These are phyloP conservation scores for Piprites chloris DNA, from an alignment of 2,113 vertebrate species.

Conservation along the genomic window DNA sequence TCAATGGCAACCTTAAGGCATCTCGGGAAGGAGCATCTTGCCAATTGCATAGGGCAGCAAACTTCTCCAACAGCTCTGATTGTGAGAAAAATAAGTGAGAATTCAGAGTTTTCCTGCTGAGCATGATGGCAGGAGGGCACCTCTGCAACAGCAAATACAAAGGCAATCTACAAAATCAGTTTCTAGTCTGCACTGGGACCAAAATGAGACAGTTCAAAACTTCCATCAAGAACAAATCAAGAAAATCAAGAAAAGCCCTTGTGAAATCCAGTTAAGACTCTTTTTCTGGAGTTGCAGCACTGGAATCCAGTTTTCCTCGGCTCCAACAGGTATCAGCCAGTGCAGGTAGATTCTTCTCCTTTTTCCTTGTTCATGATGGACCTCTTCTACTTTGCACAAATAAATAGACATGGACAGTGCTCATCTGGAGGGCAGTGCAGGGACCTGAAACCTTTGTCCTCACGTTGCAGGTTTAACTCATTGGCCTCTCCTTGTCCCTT, in stretches of 20 bases:
- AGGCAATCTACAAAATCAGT: neutral
- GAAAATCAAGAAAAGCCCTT: neutral
- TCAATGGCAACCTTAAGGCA: neutral
- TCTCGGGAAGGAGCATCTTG: neutral
- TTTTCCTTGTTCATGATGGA: neutral
- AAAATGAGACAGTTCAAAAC: neutral
- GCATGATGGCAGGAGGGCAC: neutral
- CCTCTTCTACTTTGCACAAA: neutral
- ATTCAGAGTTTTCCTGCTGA: neutral
- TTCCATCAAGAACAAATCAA: too few species aligned
- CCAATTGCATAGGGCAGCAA: neutral
- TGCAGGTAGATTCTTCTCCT: neutral
- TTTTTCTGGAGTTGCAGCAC: fast-evolving
- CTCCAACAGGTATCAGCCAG: neutral
- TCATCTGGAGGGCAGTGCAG: neutral
- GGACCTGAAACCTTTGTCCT: neutral
- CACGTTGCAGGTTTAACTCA: neutral
- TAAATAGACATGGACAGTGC: neutral
- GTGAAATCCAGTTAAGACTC: neutral
- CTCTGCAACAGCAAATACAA: neutral
- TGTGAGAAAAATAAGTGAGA: neutral
- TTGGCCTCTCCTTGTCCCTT: neutral
- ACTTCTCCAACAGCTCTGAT: neutral
- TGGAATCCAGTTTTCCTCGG: neutral
- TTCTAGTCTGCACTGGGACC: neutral